Evolutionary conservation across 1,140 invertebrate species (phyloP).

Genomic region (Aphelenchoides besseyi): DNA sequence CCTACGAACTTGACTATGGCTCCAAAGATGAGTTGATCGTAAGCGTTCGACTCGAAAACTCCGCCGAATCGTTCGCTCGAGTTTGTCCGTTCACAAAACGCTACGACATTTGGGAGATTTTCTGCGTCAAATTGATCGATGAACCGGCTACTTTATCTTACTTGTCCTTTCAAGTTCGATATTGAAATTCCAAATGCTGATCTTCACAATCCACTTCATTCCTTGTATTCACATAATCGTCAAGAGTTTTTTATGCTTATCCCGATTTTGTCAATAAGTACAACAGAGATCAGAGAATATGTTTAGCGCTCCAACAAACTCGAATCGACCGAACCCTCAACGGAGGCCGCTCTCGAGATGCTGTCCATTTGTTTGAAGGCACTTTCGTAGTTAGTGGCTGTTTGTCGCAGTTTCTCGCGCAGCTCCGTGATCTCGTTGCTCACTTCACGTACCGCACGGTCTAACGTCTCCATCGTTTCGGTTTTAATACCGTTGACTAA

Average conservation of each 20-base stretch:
- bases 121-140: constrained; percentile 1
- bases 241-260: not conserved
- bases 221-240: not conserved
- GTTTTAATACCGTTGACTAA: constrained; percentile 33
- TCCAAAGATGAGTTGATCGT: not conserved
- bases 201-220: not conserved
- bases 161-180: constrained; percentile 11
- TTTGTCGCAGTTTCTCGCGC: constrained; percentile 15
- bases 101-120: constrained; percentile 14
- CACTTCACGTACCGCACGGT: constrained; percentile 38
- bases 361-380: not conserved
- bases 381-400: not conserved
- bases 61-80: not conserved
- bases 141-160: constrained; percentile 1
- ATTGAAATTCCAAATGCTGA: not conserved
- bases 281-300: not conserved
- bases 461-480: constrained; percentile 27
- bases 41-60: not conserved
- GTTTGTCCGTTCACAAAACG: not conserved
- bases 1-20: not conserved
- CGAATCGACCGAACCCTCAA: constrained; percentile 18
- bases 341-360: constrained; percentile 3
- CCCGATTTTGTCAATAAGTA: not conserved
- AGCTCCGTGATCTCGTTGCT: constrained; percentile 52
- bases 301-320: not conserved